Conservation (phyloP, 2,113 vertebrate genomes). For the Probosciger aterrimus region DNA sequence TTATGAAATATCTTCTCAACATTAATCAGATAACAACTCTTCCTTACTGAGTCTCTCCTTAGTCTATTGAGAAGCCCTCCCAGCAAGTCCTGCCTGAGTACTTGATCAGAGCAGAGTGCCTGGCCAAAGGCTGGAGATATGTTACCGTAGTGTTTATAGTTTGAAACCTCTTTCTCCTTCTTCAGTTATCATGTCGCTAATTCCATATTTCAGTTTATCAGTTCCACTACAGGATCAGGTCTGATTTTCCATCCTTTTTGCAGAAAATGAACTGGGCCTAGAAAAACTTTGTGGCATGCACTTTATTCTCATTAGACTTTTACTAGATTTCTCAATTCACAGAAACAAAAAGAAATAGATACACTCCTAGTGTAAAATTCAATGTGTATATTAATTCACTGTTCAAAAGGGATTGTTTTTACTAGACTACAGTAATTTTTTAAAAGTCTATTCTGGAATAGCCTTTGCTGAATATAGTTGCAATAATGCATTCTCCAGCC, state of each 20-base stretch:
- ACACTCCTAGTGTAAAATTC: neutral
- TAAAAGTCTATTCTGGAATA: neutral
- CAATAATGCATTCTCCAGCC: neutral
- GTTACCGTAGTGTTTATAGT: neutral
- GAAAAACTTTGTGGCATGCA: accelerated
- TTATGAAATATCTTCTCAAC: neutral
- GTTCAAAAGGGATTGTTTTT: neutral
- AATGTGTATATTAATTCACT: neutral
- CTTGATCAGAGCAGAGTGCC: accelerated
- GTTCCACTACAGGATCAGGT: neutral
- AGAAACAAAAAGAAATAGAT: neutral
- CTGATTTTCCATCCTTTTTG: neutral
- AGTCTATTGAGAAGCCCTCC: neutral
- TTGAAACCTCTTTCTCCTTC: neutral
- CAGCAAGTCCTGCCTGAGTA: neutral
- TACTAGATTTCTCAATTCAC: neutral
- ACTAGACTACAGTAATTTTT: neutral
- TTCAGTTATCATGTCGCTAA: neutral
- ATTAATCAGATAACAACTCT: neutral
- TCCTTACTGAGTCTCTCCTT: neutral
- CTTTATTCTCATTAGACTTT: neutral
- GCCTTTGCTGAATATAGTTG: neutral
- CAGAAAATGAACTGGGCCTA: neutral
- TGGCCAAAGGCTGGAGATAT: neutral
- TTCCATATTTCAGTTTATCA: neutral